Base-by-base conservation (phyloP, 2,113 vertebrate species). In the Syngnathus typhle region DNA sequence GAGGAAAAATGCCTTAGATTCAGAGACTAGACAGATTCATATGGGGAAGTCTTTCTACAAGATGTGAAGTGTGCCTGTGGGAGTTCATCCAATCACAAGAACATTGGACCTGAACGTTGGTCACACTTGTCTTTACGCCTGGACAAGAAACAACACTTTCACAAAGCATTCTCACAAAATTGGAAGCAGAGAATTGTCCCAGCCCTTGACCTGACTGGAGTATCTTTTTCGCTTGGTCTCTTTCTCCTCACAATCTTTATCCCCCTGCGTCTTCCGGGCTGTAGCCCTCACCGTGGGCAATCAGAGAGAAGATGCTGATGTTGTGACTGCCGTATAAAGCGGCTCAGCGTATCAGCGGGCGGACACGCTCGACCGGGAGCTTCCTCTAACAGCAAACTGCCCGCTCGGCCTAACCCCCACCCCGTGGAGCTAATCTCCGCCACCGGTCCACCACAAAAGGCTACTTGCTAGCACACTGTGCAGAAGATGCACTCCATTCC, bases 221-320 rank as follows among this genome's bases (percentile, higher is more conserved):
- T 6, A n/a, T 6, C 55, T 36, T 58, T 58, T 56, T 32, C 70
- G 3, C 69, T 78, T 52, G 49, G 64, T 67, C 71, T 70, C 68
- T 73, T 80, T 85, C 79, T 79, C 79, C 73, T 56, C 69, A 66
- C 55, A 23, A 75, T 79, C 79, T 84, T 82, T 85, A 82, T 83
- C 75, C 71, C 76, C 71, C 72, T 0, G 55, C 55, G 36, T 58
- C 23, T 32, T 73, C 62, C 77, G 9, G 4, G 61, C 70, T 69
- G 41, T 60, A 43, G 73, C 82, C 83, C 84, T 74, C 81, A 75
- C 69, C 32, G 77, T 37, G 77, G 59, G 74, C 79, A 82, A 88
- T 72, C 82, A 85, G 85, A 90, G 87, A 77, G 82, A 73, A 77
- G 85, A 73, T 83, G 89, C 87, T 90, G 89, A 84, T 83, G 83